A percentile compares a stretch with the other conserved stretches of the same genome.
Evolutionary conservation across 1,140 invertebrate species (phyloP).

Genomic region (Steinernema feltiae): DNA sequence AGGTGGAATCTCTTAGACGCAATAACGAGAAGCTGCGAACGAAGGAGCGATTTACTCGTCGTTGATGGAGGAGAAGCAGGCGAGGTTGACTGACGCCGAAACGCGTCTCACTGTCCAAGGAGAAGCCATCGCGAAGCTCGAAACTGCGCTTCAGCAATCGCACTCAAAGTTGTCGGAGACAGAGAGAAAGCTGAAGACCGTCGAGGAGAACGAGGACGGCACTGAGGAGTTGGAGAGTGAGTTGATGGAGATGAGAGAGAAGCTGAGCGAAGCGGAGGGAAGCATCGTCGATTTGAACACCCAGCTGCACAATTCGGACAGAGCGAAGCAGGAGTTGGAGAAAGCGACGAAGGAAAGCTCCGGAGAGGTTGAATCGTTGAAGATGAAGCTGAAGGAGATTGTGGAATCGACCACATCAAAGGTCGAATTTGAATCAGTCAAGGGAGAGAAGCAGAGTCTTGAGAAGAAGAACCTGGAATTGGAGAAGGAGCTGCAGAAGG

Average conservation of each 20-base stretch:
- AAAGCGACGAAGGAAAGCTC: background rate
- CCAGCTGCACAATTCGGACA: background rate
- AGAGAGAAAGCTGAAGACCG: background rate
- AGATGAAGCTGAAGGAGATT: background rate
- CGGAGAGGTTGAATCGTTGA: background rate
- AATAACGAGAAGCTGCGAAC: background rate
- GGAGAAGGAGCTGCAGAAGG: background rate
- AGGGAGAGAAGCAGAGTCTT: background rate
- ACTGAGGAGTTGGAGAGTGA: background rate
- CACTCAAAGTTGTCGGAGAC: background rate
- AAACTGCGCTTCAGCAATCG: background rate
- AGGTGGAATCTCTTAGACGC: background rate
- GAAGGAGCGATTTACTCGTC: background rate
- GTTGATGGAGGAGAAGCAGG: constrained; percentile 3
- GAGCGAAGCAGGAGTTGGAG: background rate
- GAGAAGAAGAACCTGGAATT: background rate
- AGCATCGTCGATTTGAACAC: background rate
- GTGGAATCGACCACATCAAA: background rate
- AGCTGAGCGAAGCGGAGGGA: background rate
- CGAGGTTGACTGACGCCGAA: background rate
- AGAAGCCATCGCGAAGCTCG: background rate
- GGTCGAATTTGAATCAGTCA: background rate
- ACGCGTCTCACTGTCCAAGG: background rate
- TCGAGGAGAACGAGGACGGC: background rate
- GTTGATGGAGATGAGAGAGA: background rate